These are phyloP conservation scores for Buathra laborator DNA, from an alignment of 2,888 invertebrate genomes.

Conservation along the genomic window DNA sequence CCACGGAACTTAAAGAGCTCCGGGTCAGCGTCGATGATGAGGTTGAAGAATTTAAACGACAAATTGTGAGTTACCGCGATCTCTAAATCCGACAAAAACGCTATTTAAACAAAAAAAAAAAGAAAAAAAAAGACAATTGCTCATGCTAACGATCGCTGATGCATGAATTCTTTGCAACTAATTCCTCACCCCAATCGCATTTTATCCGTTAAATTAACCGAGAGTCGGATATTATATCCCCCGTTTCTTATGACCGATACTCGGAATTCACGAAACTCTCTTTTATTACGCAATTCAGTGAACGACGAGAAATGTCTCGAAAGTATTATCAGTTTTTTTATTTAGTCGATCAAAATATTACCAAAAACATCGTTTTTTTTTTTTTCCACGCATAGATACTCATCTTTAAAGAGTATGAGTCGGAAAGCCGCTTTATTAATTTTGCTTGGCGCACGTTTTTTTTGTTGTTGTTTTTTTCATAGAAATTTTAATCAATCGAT, in stretches of 20 bases:
- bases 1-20: conserved; percentile 87
- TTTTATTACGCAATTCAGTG: neutral
- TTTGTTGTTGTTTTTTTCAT: conserved; percentile 37
- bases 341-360: no score
- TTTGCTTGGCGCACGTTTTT: conserved; percentile 63
- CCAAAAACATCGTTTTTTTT: no score
- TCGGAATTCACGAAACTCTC: no score
- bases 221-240: neutral
- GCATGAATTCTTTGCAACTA: conserved; percentile 22
- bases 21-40: conserved; percentile 84
- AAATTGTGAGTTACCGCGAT: conserved; percentile 85
- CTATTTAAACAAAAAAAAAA: neutral
- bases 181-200: neutral
- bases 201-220: neutral
- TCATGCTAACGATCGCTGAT: conserved; percentile 27
- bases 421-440: conserved; percentile 25
- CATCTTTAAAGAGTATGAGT: conserved; percentile 20
- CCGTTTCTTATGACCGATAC: neutral
- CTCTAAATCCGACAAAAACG: conserved; percentile 50
- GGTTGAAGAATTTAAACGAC: conserved; percentile 84
- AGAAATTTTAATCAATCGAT: conserved; percentile 3
- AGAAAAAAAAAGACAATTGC: neutral
- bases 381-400: neutral
- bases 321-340: neutral
- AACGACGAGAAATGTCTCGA: neutral